A percentile compares a stretch with the other conserved stretches of the same genome.
Conservation (phyloP, 2,113 vertebrate species). For the Brachionichthys hirsutus region DNA sequence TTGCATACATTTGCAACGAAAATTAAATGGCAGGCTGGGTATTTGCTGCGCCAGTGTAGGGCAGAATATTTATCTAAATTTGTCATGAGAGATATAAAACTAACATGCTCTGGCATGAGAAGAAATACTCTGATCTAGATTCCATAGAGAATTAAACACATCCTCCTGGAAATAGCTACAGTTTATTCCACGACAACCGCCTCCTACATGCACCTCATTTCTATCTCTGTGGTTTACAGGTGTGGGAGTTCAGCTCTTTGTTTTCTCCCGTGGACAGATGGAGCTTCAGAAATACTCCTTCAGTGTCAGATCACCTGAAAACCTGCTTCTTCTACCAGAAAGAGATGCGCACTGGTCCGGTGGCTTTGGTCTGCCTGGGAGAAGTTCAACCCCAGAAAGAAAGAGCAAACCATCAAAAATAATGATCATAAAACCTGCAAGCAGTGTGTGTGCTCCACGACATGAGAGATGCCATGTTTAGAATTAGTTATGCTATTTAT, state of each 20-base stretch:
- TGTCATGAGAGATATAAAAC: conserved; percentile 32
- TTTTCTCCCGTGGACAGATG: conserved; percentile 85
- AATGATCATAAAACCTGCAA: conserved; percentile 16
- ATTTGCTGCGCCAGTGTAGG: conserved; percentile 39
- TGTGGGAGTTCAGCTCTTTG: conserved; percentile 89
- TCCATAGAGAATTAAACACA: conserved; percentile 24
- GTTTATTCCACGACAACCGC: conserved; percentile 19
- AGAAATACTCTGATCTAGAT: conserved; percentile 37
- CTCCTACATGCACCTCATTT: conserved; percentile 8
- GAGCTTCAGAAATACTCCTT: conserved; percentile 72
- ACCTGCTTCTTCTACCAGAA: conserved; percentile 84
- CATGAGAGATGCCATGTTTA: not conserved
- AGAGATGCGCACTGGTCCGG: conserved; percentile 78
- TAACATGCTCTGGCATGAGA: conserved; percentile 22
- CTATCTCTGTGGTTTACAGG: conserved; percentile 55
- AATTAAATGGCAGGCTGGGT: conserved; percentile 41
- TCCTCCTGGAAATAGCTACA: not conserved
- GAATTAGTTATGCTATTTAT: conserved; percentile 6
- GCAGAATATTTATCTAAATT: conserved; percentile 41
- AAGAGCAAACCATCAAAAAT: conserved; percentile 25
- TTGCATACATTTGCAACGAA: conserved; percentile 5
- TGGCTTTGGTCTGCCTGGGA: conserved; percentile 81
- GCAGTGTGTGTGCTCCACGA: conserved; percentile 19
- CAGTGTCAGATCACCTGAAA: conserved; percentile 89
- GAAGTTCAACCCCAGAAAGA: conserved; percentile 58